phyloP scores from a whole-genome alignment of 53 echinoderm and acorn worm genomes.

The Holothuria scabra region DNA sequence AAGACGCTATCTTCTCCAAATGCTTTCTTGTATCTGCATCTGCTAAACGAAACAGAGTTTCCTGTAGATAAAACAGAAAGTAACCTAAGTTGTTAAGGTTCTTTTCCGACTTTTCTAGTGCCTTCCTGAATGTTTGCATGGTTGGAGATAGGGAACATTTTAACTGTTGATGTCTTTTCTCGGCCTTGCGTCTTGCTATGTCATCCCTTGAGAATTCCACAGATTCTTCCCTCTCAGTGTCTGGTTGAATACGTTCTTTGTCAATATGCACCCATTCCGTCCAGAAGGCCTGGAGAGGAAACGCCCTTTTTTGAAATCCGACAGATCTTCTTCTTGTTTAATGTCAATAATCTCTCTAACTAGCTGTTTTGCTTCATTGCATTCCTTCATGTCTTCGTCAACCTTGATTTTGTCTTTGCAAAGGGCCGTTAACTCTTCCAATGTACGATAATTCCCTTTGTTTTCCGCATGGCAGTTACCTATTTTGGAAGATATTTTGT shows the following conservation, averaged over 20 bases:
- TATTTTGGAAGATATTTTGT: background rate
- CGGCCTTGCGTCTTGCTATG: background rate
- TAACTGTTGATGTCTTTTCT: background rate
- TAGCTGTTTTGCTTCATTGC: background rate
- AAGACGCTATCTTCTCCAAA: background rate
- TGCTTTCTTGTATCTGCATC: background rate
- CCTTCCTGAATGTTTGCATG: background rate
- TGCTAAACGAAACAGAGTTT: background rate
- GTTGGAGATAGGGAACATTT: background rate
- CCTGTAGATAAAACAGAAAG: slow-evolving; percentile 1
- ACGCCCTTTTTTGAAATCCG: background rate
- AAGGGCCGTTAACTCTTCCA: background rate
- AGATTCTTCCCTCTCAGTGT: background rate
- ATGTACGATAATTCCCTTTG: no score
- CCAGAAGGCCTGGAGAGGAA: slow-evolving; percentile 29
- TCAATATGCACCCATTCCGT: background rate
- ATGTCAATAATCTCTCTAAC: background rate
- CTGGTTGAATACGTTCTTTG: background rate
- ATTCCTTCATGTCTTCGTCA: background rate
- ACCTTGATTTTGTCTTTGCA: background rate
- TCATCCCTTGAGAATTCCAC: slow-evolving; percentile 3
- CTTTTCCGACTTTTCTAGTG: background rate
- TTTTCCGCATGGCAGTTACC: background rate
- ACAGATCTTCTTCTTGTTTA: background rate
- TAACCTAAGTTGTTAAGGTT: background rate